A percentile compares a stretch with the other conserved stretches of the same genome.
Evolutionary conservation across 2,113 vertebrate species (phyloP).

Genomic region (Chloropsis hardwickii): DNA sequence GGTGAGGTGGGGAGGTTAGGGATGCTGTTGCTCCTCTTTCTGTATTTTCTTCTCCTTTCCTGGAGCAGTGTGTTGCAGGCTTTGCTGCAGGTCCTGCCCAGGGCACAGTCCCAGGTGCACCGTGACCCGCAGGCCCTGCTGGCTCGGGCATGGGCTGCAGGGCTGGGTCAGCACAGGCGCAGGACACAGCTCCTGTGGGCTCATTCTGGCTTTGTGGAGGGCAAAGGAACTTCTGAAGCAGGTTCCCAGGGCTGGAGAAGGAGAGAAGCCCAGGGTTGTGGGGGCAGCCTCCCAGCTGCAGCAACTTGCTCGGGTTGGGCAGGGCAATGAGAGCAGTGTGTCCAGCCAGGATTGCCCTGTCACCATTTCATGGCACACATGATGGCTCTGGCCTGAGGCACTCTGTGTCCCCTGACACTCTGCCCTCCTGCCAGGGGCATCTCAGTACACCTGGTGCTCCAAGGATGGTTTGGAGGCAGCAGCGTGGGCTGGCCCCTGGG

Average conservation of each 20-base stretch:
- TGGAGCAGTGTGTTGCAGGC: neutral
- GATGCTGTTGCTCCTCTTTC: neutral
- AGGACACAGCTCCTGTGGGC: neutral
- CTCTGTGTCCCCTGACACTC: neutral
- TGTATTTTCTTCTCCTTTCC: neutral
- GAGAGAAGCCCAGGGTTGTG: rapidly evolving
- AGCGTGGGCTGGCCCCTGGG: rapidly evolving
- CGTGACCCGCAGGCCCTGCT: neutral
- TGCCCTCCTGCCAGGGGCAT: neutral
- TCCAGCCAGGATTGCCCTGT: neutral
- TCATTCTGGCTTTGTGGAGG: neutral
- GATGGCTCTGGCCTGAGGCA: neutral
- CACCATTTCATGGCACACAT: neutral
- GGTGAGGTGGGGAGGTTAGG: neutral
- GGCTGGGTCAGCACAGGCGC: too few relatives aligned
- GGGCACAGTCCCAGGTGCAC: rapidly evolving
- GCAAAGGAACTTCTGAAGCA: neutral
- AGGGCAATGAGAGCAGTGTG: neutral
- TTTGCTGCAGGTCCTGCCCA: neutral
- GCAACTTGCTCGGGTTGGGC: rapidly evolving
- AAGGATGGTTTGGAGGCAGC: too few relatives aligned
- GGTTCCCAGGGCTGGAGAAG: neutral
- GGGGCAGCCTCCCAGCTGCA: neutral
- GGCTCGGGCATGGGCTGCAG: neutral
- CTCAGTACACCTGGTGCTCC: rapidly evolving